Evolutionary conservation across 2,113 vertebrate genomes (phyloP).

Genomic region (Hydrolagus affinis): DNA sequence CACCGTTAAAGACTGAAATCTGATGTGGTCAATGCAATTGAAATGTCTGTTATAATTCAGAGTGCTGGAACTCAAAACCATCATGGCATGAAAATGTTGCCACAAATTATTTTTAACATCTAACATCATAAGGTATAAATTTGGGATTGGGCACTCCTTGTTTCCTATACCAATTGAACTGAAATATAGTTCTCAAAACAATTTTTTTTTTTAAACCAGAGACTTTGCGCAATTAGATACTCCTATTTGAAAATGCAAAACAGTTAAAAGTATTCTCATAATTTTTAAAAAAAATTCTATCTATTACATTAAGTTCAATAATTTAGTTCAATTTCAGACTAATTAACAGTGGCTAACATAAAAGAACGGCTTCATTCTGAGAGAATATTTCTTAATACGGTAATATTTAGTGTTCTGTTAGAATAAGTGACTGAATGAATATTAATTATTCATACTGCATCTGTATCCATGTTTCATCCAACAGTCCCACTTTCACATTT

Average conservation of each 20-base stretch:
- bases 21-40: background rate
- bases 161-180: background rate
- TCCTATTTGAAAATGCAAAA: too few species aligned
- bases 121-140: background rate
- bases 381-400: too few species aligned
- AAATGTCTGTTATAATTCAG: background rate
- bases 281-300: too few species aligned
- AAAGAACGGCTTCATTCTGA: background rate
- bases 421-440: too few species aligned
- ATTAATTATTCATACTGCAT: too few species aligned
- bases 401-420: too few species aligned
- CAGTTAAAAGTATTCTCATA: too few species aligned
- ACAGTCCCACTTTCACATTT: too few species aligned
- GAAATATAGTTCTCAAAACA: background rate
- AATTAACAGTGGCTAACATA: background rate
- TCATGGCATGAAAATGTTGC: background rate
- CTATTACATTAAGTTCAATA: too few species aligned
- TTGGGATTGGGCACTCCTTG: background rate
- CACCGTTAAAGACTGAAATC: background rate
- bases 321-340: background rate
- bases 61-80: background rate
- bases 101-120: background rate
- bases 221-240: too few species aligned
- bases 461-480: too few species aligned
- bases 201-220: too few species aligned